Evolutionary conservation across 2,888 invertebrate species (phyloP), one percentile per base, ranked within the genome.

Genomic region (Timema podura): DNA sequence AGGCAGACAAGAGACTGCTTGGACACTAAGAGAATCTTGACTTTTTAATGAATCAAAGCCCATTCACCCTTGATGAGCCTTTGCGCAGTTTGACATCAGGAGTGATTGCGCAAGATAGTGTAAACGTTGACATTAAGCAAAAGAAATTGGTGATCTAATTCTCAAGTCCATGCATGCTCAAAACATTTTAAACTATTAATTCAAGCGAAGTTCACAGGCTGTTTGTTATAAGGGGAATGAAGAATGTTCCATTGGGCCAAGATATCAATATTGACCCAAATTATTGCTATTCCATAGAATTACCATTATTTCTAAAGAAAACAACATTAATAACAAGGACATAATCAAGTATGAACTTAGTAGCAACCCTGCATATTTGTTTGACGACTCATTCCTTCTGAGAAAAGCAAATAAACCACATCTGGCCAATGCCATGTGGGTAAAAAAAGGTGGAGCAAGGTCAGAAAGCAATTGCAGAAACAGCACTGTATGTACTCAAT

Each of bases 341-440:
- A 15, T 13, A 54, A 15, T 54, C 10, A 54, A 54, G 54, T 54
- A 54, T 54, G 54, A 54, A 11, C 54, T 54, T 54, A 1, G 54
- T 54, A 54, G 54, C 13, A 15, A 54, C n/a, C 54, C 54, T 15
- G 54, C 54, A 54, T 11, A n/a, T 54, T 54, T 54, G 54, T 54
- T 54, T 54, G n/a, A n/a, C 6, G 7, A 54, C n/a, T 54, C 54
- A 54, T 1, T 54, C 10, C 54, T 54, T 13, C 54, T 16, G 16
- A 10, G 13, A 54, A 54, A 54, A 54, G 7, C 30, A 54, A 54
- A 54, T 54, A 54, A 10, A 54, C n/a, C 54, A 7, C 9, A 8
- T 54, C 54, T 54, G n/a, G 54, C 54, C 13, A 54, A 54, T 54
- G 54, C 54, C 8, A 54, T 54, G 54, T 6, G 54, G 6, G 54